phyloP scores from a whole-genome alignment of 1,140 invertebrate species.

The Rhynchophorus ferrugineus region DNA sequence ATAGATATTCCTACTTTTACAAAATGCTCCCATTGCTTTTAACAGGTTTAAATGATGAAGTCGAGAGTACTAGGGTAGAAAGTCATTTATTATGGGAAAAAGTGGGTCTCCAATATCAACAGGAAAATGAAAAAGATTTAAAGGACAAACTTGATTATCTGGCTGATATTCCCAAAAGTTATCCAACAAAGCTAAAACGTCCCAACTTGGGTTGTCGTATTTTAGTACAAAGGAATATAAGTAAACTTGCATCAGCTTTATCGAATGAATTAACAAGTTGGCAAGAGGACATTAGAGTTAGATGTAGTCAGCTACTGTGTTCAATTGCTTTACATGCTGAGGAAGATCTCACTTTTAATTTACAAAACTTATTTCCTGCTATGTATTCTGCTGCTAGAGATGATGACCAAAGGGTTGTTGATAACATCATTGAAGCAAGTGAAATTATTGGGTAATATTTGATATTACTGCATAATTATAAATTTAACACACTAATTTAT shows the following conservation, averaged over 20 bases:
- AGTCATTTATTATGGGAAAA: slow-evolving; percentile 57
- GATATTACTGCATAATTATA: not conserved
- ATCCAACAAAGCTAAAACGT: slow-evolving; percentile 52
- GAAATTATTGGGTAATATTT: slow-evolving; percentile 17
- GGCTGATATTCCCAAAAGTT: slow-evolving; percentile 49
- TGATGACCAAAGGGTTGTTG: slow-evolving; percentile 51
- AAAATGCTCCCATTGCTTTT: slow-evolving; percentile 66
- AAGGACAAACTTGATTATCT: slow-evolving; percentile 67
- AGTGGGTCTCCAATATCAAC: slow-evolving; percentile 58
- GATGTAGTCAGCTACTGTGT: slow-evolving; percentile 64
- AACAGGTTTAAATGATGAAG: slow-evolving; percentile 66
- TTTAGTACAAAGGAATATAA: slow-evolving; percentile 59
- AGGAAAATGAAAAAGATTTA: slow-evolving; percentile 70
- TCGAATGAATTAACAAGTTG: slow-evolving; percentile 63
- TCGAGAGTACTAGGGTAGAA: slow-evolving; percentile 51
- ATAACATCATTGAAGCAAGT: slow-evolving; percentile 45
- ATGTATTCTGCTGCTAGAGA: slow-evolving; percentile 54
- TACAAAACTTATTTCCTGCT: slow-evolving; percentile 50
- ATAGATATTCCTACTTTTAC: slow-evolving; percentile 72
- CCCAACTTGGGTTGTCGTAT: slow-evolving; percentile 70
- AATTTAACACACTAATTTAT: slow-evolving; percentile 47
- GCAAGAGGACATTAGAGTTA: slow-evolving; percentile 60
- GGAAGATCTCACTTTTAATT: slow-evolving; percentile 57
- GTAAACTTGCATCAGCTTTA: slow-evolving; percentile 58
- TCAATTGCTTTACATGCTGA: slow-evolving; percentile 62